Evolutionary conservation across 2,113 vertebrate species (phyloP), one percentile per base, ranked within the genome.

Genomic region (Dipodomys stephensi): DNA sequence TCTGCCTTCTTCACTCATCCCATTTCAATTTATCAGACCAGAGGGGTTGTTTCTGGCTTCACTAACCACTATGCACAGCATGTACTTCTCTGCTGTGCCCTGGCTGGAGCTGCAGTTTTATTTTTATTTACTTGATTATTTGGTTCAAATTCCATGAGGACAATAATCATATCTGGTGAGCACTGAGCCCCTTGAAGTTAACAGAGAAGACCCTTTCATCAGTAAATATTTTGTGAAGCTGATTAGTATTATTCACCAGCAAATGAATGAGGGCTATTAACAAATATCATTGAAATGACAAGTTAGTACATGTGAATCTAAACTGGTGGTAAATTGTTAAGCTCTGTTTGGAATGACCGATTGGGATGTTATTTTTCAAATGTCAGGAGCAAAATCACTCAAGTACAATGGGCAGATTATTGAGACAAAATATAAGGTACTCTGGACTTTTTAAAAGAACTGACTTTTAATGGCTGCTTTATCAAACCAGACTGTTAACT

Each of bases 301-400:
- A 72, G 32, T 25, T 71, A 46, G 46, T n/a, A 64, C 6, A 53
- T 22, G 53, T 7, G 15, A 65, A 10, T 76, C 35, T 77, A 82
- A 85, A 71, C 5, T 62, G 3, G 22, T 65, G 5, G 71, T 67
- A 2, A 71, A 11, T 69, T 76, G 65, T 84, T 44, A 85, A 35
- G 28, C 35, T 72, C 35, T 72, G 7, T 30, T 60, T 89, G 15
- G 11, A 83, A 35, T 71, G 57, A 44, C 30, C 74, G 20, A 27
- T 53, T 86, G 64, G 18, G 30, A 53, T 73, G 72, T 53, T 87
- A 62, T 83, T 89, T 89, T 96, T 80, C 73, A 87, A 71, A 87
- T 23, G 44, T 49, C 39, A 67, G 72, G 44, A 13, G 4, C 20
- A 44, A 44, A 44, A n/a, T 57, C 25, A 71, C 30, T 91, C 72